Evolutionary conservation across 2,797 vertebrate genomes (phyloP).

Genomic region (Lagodon rhomboides): DNA sequence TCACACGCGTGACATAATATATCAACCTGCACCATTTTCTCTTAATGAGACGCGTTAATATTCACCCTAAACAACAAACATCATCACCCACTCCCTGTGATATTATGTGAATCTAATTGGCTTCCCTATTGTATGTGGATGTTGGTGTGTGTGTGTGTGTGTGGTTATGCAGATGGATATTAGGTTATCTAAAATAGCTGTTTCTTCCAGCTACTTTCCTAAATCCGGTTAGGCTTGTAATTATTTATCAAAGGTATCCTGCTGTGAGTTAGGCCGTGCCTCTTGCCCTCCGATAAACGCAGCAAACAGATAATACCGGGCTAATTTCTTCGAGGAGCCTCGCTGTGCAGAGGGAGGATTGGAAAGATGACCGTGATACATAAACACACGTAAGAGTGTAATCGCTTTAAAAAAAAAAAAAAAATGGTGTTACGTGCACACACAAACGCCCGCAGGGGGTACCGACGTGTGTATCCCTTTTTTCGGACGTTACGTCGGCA

Average conservation of each 20-base stretch:
- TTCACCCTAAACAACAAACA: conserved; percentile 49
- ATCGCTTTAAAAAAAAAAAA: background rate
- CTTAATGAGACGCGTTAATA: conserved; percentile 50
- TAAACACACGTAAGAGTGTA: background rate
- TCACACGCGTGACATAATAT: conserved; percentile 1
- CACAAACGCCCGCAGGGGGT: background rate
- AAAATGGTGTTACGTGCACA: background rate
- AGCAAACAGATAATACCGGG: conserved; percentile 45
- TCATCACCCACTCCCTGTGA: conserved; percentile 41
- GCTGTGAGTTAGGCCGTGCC: conserved; percentile 49
- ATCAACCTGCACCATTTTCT: conserved; percentile 35
- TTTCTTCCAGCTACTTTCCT: conserved; percentile 30
- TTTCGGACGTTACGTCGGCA: background rate
- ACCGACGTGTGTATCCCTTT: background rate
- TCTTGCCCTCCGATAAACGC: conserved; percentile 54
- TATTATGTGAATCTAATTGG: conserved; percentile 49
- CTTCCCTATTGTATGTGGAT: conserved; percentile 18
- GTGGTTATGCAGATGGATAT: conserved; percentile 1
- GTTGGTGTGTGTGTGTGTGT: background rate
- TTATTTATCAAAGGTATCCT: conserved; percentile 66
- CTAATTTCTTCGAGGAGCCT: conserved; percentile 33
- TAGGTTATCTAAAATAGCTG: conserved; percentile 51
- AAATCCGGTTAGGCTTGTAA: conserved; percentile 73
- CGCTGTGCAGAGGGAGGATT: background rate
- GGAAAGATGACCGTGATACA: conserved; percentile 13